Conservation (phyloP, 2,888 invertebrate species). For the Sycophila texana region DNA sequence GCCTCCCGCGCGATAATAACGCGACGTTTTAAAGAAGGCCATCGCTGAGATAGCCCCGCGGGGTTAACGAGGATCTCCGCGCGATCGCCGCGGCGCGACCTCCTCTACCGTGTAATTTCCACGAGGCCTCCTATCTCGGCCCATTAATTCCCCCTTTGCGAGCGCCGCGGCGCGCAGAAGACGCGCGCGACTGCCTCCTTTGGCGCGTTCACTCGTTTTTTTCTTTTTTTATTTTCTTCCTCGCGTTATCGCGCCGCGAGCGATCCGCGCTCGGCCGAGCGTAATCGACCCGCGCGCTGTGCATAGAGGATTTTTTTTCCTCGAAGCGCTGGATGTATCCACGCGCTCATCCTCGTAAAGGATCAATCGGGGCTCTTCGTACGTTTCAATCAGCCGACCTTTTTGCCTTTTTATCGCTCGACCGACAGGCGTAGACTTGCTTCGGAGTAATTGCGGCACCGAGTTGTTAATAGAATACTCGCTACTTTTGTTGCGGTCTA, state of each 20-base stretch:
- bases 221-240: not conserved
- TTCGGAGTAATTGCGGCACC: slow-evolving; percentile 9
- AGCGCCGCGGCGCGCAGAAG: not conserved
- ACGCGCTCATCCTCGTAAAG: not conserved
- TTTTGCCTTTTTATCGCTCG: slow-evolving; percentile 3
- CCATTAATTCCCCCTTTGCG: slow-evolving; percentile 52
- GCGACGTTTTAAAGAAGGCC: not conserved
- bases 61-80: slow-evolving; percentile 50
- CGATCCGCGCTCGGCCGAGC: slow-evolving; percentile 15
- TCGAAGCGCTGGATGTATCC: not conserved
- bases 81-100: not conserved
- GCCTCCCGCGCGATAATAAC: not conserved
- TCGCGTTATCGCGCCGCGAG: slow-evolving; percentile 23
- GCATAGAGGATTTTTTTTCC: slow-evolving; percentile 1
- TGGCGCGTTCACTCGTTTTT: not conserved
- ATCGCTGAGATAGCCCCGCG: slow-evolving; percentile 41
- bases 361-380: slow-evolving; percentile 37
- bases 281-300: slow-evolving; percentile 32
- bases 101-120: slow-evolving; percentile 46
- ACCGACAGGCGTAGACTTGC: not conserved
- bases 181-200: slow-evolving; percentile 16
- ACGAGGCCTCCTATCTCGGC: slow-evolving; percentile 42
- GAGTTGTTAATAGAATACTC: slow-evolving; percentile 26
- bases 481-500: not conserved
- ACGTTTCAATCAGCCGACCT: slow-evolving; percentile 47